phyloP scores from a whole-genome alignment of 1,140 invertebrate genomes.

The Drosophila ficusphila region DNA sequence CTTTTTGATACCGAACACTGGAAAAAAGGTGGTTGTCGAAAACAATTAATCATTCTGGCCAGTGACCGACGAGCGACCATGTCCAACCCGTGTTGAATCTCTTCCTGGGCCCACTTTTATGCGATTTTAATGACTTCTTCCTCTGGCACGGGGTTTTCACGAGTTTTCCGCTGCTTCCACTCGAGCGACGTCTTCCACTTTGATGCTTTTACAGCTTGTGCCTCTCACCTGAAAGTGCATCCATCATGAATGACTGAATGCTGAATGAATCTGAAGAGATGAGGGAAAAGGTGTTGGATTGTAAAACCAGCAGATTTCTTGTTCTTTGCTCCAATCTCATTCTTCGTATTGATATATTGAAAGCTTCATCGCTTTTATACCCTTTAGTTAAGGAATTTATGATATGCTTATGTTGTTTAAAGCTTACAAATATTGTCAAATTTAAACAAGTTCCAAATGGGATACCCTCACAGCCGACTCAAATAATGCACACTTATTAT shows the following conservation, averaged over 20 bases:
- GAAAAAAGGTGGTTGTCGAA: constrained; percentile 3
- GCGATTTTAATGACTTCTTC: constrained; percentile 56
- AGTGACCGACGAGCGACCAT: constrained; percentile 35
- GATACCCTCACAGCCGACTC: background rate
- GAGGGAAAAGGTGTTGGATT: constrained; percentile 70
- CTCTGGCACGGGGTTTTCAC: constrained; percentile 38
- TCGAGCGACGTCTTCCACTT: constrained; percentile 65
- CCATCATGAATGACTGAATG: constrained; percentile 72
- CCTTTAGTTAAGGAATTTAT: background rate
- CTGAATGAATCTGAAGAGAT: constrained; percentile 21
- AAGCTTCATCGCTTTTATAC: background rate
- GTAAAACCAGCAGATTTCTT: constrained; percentile 62
- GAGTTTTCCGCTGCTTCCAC: constrained; percentile 44
- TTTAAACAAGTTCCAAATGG: background rate
- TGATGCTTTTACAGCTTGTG: constrained; percentile 78
- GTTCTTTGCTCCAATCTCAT: constrained; percentile 1
- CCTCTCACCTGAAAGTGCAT: constrained; percentile 56
- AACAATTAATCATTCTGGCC: constrained; percentile 66
- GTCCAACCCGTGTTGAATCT: constrained; percentile 30
- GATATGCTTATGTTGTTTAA: background rate
- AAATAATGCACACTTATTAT: constrained; percentile 1
- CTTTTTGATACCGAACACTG: constrained; percentile 40
- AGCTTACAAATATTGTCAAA: background rate
- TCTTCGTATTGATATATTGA: background rate
- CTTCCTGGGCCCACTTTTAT: constrained; percentile 43